Conservation (phyloP, 2,113 vertebrate genomes). For the Eretmochelys imbricata region DNA sequence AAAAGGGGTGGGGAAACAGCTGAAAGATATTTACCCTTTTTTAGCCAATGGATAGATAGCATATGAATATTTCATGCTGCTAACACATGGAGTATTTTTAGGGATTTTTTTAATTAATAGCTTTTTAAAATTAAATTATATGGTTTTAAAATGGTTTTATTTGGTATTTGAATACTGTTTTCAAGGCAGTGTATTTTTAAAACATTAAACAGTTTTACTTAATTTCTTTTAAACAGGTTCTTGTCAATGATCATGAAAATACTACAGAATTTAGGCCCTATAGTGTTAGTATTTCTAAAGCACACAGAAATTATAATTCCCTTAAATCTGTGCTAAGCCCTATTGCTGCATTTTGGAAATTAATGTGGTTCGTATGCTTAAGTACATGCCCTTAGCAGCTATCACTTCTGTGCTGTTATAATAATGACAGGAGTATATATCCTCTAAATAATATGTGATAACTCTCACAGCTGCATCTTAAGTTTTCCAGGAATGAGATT, state of each 20-base stretch:
- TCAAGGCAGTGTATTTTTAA: background rate
- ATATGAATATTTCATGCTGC: background rate
- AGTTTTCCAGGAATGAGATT: background rate
- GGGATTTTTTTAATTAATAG: background rate
- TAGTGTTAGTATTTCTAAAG: background rate
- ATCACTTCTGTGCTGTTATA: background rate
- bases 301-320: background rate
- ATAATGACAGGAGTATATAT: background rate
- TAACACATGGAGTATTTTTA: background rate
- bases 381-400: background rate
- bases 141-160: background rate
- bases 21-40: background rate
- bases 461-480: background rate
- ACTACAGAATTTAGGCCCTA: background rate
- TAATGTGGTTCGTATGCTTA: background rate
- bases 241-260: background rate
- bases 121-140: background rate
- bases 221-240: background rate
- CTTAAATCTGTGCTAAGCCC: background rate
- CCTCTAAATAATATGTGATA: background rate
- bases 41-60: background rate
- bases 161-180: background rate
- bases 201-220: background rate
- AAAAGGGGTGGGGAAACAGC: background rate
- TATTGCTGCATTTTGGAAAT: background rate